Base-by-base conservation (phyloP, 2,888 invertebrate species). In the Pogonocherus hispidulus region DNA sequence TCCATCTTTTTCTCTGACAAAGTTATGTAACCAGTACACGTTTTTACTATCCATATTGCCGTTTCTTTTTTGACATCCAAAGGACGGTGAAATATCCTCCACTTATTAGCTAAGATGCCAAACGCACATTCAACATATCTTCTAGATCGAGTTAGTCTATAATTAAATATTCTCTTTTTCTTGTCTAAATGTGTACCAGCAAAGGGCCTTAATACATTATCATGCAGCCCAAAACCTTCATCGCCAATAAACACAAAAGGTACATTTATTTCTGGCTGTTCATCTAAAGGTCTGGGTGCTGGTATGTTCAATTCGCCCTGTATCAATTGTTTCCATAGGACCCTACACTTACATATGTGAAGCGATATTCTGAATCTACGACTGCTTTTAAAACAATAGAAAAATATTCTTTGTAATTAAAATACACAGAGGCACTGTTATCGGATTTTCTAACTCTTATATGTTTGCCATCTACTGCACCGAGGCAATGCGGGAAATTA, bases 1-100 rank as follows among this genome's bases (percentile, higher is more conserved):
- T 41, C 63, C 63, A 19, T 67, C 67, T 56, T 56, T 67, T 41
- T 63, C 52, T 57, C 51, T 63, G 3, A 67, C 56, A 56, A 67
- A 67, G 23, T 67, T 67, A 46, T 67, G 60, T 62, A 66, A 66
- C 54, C 52, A 27, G 51, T 59, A 27, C 59, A 66, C 11, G 59
- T 59, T 47, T 66, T 66, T 41, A 66, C 37, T 11, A 66, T 62
- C 9, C 16, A 8, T 37, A 66, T 62, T 32, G 66, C 51, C 55
- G 56, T 52, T 11, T 52, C 52, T 52, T 4, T 1, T 11, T 52
- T n/a, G n/a, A 52, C 27, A 52, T 52, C 52, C 27, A 52, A 6
- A 5, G 51, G 51, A 6, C 51, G 51, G 14, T 52, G 51, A 22
- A 52, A 23, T 52, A 52, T 52, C 23, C 51, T 52, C 51, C 51